phyloP scores from a whole-genome alignment of 1,140 invertebrate species.

The Geopemphigus sp. region DNA sequence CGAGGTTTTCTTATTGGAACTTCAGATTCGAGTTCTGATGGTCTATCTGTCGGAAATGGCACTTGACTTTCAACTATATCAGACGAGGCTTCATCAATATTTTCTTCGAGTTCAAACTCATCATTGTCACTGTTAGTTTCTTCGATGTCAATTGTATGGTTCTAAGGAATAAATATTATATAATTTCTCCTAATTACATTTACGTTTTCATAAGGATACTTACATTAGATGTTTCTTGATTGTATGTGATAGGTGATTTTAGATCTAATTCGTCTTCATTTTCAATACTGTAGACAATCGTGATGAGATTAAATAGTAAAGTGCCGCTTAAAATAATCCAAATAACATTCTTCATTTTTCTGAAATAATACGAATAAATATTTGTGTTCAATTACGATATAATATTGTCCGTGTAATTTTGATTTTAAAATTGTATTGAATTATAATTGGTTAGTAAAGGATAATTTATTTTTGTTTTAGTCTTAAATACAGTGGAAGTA shows the following conservation, averaged over 20 bases:
- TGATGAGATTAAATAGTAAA: neutral
- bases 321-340: slow-evolving; percentile 3
- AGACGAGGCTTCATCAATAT: slow-evolving; percentile 42
- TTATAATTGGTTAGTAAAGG: neutral
- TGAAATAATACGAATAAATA: slow-evolving; percentile 3
- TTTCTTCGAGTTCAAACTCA: slow-evolving; percentile 48
- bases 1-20: slow-evolving; percentile 34
- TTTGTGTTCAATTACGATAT: neutral
- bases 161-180: neutral
- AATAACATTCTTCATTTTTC: slow-evolving; percentile 36
- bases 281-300: neutral
- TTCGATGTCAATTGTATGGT: neutral
- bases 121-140: slow-evolving; percentile 31
- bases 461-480: neutral
- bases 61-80: slow-evolving; percentile 45
- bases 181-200: neutral
- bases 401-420: neutral
- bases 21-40: slow-evolving; percentile 37
- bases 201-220: neutral
- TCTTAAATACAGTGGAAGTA: neutral
- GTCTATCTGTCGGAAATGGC: slow-evolving; percentile 26
- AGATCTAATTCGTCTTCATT: slow-evolving; percentile 4
- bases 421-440: too few species aligned
- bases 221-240: neutral
- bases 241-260: neutral